A percentile compares a stretch with the other conserved stretches of the same genome.
These are phyloP conservation scores for Cygnus buccinator DNA, from an alignment of 2,113 vertebrate species.

Conservation along the genomic window DNA sequence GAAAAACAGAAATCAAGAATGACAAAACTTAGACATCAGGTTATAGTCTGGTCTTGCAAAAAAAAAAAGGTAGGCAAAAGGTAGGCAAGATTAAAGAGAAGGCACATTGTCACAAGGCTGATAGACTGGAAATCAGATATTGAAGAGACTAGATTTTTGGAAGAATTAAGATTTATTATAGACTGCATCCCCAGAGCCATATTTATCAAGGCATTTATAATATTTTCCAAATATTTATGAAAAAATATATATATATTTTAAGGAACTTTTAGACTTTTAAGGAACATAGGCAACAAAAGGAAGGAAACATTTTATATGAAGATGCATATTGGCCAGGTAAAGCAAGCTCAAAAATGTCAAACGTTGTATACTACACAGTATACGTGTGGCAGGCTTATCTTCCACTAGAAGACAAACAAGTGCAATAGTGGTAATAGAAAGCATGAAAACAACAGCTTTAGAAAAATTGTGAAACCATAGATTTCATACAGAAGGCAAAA, in stretches of 20 bases:
- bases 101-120: conserved; percentile 32
- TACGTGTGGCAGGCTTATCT: background rate
- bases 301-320: background rate
- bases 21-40: background rate
- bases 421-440: accelerated
- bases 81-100: conserved; percentile 49
- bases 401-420: background rate
- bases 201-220: background rate
- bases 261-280: background rate
- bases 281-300: background rate
- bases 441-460: background rate
- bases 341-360: background rate
- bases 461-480: background rate
- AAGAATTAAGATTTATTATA: background rate
- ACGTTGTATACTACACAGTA: background rate
- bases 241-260: background rate
- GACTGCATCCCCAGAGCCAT: background rate
- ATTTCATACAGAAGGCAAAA: background rate
- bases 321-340: background rate
- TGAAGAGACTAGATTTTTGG: background rate
- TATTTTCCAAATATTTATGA: background rate
- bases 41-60: background rate
- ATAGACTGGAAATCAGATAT: conserved; percentile 38
- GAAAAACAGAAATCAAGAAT: conserved; percentile 51
- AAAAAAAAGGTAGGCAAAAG: background rate